phyloP scores from a whole-genome alignment of 30 jellyfish, hydroid and myxozoan species.

The Rhopilema esculentum region DNA sequence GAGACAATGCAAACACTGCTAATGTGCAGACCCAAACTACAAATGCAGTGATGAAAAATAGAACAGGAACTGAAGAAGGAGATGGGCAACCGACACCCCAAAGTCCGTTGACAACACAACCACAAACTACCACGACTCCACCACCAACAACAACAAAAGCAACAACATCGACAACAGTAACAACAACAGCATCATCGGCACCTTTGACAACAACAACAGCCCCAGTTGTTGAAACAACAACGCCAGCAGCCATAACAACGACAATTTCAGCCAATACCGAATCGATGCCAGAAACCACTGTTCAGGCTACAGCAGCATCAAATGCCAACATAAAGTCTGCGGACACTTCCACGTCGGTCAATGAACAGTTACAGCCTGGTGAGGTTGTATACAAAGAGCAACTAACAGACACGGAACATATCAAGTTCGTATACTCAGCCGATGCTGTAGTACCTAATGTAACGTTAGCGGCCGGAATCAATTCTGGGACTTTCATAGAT shows the following conservation, averaged over 20 bases:
- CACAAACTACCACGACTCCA: constrained; percentile 36
- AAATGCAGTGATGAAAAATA: constrained; percentile 24
- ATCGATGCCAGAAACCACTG: constrained; percentile 23
- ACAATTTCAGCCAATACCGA: constrained; percentile 35
- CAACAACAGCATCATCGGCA: constrained; percentile 35
- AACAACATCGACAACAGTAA: constrained; percentile 31
- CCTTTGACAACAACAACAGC: constrained; percentile 3
- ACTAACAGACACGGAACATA: constrained; percentile 75
- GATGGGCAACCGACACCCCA: not conserved
- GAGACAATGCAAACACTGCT: not conserved
- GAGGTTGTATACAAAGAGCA: constrained; percentile 93
- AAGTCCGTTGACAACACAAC: not conserved
- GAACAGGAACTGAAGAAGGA: not conserved
- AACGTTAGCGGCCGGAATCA: constrained; percentile 86
- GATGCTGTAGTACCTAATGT: constrained; percentile 64
- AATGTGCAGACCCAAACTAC: constrained; percentile 19
- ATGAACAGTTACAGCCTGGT: constrained; percentile 63
- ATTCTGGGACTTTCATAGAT: constrained; percentile 92
- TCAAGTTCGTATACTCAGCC: constrained; percentile 65
- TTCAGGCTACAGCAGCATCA: constrained; percentile 23
- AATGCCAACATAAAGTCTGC: constrained; percentile 32
- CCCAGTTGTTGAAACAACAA: constrained; percentile 25
- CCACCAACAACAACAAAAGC: constrained; percentile 43
- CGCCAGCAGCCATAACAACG: constrained; percentile 14
- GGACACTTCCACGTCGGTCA: not conserved